Base-by-base conservation (phyloP, 2,888 invertebrate genomes). In the Eupithecia tripunctaria region DNA sequence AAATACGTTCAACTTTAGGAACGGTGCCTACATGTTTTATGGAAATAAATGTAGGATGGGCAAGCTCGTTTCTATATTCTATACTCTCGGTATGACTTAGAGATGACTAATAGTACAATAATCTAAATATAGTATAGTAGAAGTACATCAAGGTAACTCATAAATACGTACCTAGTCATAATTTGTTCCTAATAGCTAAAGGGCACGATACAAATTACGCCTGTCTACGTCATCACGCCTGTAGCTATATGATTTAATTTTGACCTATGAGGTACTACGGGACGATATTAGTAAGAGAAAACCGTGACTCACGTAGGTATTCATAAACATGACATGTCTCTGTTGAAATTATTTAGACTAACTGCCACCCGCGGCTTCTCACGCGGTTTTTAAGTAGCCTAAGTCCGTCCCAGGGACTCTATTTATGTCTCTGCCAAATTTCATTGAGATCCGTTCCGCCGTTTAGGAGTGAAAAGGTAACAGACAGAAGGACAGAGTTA, bases 171-270 rank as follows among this genome's bases (percentile, higher is more conserved):
- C n/a, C n/a, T n/a, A 68, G 41, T 59, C 68, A 62, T 43, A 67
- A 62, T 67, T 69, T 51, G 65, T 56, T n/a, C 18, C 14, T 18
- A 70, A 69, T 69, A 41, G 38, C 70, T 67, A 72, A 65, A 69
- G 60, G 66, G 70, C 71, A 65, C 59, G 29, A 66, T 41, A 64
- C 38, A 41, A 67, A 25, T 64, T 64, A 38, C 21, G 70, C 59
- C 71, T 18, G 59, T 62, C 47, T 64, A 64, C 75, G 77, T 79
- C 77, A 79, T 72, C 25, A 56, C 25, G 76, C 80, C 79, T 60
- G 68, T 21, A 77, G 77, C 71, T 18, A 65, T 71, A 72, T 82
- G 82, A 84, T 79, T 81, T 80, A 81, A 82, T 81, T 73, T 76
- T 79, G 76, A 81, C 80, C 80, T 81, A 79, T 82, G 77, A 79